Evolutionary conservation across 2,888 invertebrate genomes (phyloP).

Genomic region (Celastrina argiolus): DNA sequence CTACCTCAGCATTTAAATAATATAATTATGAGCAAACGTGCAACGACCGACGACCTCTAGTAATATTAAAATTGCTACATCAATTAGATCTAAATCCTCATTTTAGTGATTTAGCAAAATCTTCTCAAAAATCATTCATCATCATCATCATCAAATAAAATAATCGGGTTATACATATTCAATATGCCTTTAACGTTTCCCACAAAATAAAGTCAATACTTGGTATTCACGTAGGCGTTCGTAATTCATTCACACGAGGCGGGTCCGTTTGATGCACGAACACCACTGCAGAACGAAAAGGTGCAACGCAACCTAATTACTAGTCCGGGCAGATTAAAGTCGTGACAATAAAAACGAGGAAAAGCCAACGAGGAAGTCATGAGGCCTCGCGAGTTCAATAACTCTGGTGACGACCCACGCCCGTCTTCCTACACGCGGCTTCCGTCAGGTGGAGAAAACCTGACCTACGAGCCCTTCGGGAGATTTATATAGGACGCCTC

Average conservation of each 20-base stretch:
- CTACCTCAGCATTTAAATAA: too few species aligned
- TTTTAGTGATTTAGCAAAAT: too few species aligned
- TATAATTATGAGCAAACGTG: too few species aligned
- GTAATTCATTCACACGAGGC: not conserved
- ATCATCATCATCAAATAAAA: too few species aligned
- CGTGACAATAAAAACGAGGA: slow-evolving; percentile 26
- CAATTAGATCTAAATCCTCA: too few species aligned
- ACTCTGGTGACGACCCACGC: slow-evolving; percentile 36
- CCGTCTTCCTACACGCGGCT: slow-evolving; percentile 39
- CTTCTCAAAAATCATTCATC: too few species aligned
- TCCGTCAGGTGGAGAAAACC: slow-evolving; percentile 60
- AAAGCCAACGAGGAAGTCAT: slow-evolving; percentile 29
- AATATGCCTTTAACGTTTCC: not conserved
- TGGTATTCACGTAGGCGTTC: not conserved
- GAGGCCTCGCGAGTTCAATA: slow-evolving; percentile 36
- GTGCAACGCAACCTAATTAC: not conserved
- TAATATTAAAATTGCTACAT: too few species aligned
- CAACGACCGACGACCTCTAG: too few species aligned
- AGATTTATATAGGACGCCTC: slow-evolving; percentile 4
- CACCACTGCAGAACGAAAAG: not conserved
- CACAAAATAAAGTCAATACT: not conserved
- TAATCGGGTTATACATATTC: not conserved
- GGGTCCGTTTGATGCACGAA: not conserved
- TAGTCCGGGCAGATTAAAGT: slow-evolving; percentile 21
- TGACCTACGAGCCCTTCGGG: slow-evolving; percentile 51